phyloP scores from a whole-genome alignment of 1,140 invertebrate genomes.

The Eufriesea mexicana region DNA sequence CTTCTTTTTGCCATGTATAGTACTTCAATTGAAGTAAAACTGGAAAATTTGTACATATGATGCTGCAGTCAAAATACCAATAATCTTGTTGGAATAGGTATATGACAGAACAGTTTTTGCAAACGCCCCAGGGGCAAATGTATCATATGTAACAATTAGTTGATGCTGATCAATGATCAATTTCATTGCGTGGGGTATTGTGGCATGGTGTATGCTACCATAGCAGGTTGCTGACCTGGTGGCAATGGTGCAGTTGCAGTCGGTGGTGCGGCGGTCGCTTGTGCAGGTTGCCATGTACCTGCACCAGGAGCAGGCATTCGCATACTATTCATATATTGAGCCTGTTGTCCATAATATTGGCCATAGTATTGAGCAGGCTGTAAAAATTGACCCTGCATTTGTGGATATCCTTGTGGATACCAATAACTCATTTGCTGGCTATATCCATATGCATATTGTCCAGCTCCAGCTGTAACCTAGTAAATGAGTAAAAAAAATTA shows the following conservation, averaged over 20 bases:
- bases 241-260: constrained; percentile 82
- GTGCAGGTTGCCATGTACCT: constrained; percentile 82
- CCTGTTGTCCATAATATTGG: constrained; percentile 84
- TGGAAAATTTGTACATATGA: constrained; percentile 46
- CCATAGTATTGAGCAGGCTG: constrained; percentile 78
- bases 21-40: constrained; percentile 35
- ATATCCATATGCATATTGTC: constrained; percentile 87
- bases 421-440: constrained; percentile 90
- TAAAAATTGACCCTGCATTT: constrained; percentile 82
- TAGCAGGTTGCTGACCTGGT: constrained; percentile 84
- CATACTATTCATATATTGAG: constrained; percentile 83
- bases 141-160: constrained; percentile 65
- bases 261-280: constrained; percentile 79
- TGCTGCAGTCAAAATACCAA: constrained; percentile 47
- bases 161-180: constrained; percentile 63
- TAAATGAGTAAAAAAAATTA: background rate
- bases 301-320: constrained; percentile 83
- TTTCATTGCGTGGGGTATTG: constrained; percentile 90
- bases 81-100: constrained; percentile 63
- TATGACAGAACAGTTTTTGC: constrained; percentile 65
- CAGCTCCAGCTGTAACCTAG: constrained; percentile 81
- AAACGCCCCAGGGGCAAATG: constrained; percentile 59
- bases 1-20: background rate
- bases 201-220: constrained; percentile 90
- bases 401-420: constrained; percentile 88